phyloP scores from a whole-genome alignment of 2,113 vertebrate genomes.

The Pseudopipra pipra region DNA sequence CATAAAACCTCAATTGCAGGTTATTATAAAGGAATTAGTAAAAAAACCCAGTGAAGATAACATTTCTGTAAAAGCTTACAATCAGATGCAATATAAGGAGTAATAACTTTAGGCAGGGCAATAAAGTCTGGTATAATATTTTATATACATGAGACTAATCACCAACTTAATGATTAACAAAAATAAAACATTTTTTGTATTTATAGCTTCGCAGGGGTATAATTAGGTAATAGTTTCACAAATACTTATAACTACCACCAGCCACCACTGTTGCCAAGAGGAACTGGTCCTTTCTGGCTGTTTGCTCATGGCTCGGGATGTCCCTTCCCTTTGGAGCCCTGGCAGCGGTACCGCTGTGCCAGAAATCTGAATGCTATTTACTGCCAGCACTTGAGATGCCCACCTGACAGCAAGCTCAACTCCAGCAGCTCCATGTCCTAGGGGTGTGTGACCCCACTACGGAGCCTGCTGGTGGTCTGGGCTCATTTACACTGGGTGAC shows the following conservation, averaged over 20 bases:
- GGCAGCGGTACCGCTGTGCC: accelerated
- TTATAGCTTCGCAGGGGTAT: neutral
- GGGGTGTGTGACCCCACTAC: accelerated
- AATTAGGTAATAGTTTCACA: neutral
- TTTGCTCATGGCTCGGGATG: neutral
- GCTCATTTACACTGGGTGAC: accelerated
- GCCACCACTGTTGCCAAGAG: neutral
- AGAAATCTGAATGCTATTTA: neutral
- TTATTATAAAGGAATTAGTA: neutral
- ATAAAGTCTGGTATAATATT: neutral
- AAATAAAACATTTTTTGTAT: neutral
- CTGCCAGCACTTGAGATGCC: neutral
- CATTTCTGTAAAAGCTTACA: neutral
- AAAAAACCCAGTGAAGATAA: neutral
- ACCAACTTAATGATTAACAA: neutral
- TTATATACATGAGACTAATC: neutral
- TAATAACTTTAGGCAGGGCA: neutral
- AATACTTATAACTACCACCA: neutral
- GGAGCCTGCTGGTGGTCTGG: neutral
- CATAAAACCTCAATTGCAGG: neutral
- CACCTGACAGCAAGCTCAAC: neutral
- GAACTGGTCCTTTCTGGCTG: neutral
- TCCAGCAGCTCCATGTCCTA: neutral
- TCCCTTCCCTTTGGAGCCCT: neutral
- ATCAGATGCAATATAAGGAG: neutral